These are phyloP conservation scores for Cryptus viduatorius DNA, from an alignment of 2,888 invertebrate genomes.

Conservation along the genomic window DNA sequence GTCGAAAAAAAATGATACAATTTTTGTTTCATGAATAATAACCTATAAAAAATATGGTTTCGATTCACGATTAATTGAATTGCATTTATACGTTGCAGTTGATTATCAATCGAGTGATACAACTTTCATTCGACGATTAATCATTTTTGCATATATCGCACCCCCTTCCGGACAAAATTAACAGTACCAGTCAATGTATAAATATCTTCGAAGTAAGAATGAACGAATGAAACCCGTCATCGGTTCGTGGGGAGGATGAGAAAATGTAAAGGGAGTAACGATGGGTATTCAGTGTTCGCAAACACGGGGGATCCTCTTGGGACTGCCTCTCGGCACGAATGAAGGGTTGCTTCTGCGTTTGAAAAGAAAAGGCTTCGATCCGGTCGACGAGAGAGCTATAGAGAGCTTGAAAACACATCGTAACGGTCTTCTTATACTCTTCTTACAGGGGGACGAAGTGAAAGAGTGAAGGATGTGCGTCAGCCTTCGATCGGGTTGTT, in stretches of 20 bases:
- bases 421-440: conserved; percentile 15
- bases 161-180: conserved; percentile 33
- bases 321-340: conserved; percentile 75
- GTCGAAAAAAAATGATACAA: no score
- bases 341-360: conserved; percentile 45
- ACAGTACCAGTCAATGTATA: conserved; percentile 16
- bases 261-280: conserved; percentile 54
- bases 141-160: conserved; percentile 24
- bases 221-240: conserved; percentile 18
- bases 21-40: no score
- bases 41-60: no score
- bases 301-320: conserved; percentile 76
- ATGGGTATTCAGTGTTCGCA: conserved; percentile 75
- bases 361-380: conserved; percentile 39
- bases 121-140: conserved; percentile 37
- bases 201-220: conserved; percentile 37
- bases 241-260: conserved; percentile 5
- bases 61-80: no score
- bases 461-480: background rate
- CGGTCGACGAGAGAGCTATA: conserved; percentile 9
- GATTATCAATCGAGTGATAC: background rate
- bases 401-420: conserved; percentile 5
- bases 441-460: background rate
- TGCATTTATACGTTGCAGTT: background rate
- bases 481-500: background rate